A percentile compares a stretch with the other conserved stretches of the same genome.
These are phyloP conservation scores for Lucifuga dentata DNA, from an alignment of 2,113 vertebrate genomes.

Conservation along the genomic window DNA sequence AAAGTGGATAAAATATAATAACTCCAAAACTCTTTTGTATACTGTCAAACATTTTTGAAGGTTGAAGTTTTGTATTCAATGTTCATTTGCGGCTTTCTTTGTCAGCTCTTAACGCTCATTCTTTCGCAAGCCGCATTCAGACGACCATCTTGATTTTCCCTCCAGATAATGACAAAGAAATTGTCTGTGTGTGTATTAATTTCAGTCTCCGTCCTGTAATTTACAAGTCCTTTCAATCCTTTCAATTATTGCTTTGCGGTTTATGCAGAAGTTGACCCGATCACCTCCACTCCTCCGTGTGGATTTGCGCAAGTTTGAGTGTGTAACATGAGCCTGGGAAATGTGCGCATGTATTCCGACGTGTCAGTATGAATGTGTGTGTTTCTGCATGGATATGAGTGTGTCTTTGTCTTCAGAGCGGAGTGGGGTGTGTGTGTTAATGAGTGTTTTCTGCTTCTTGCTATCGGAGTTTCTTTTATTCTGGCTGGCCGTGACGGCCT, in stretches of 20 bases:
- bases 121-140: no score
- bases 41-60: no score
- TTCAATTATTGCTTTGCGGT: conserved; percentile 55
- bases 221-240: conserved; percentile 54
- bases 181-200: conserved; percentile 31
- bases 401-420: conserved; percentile 68
- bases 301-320: no score
- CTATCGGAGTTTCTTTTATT: conserved; percentile 72
- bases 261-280: conserved; percentile 41
- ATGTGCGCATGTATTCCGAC: conserved; percentile 29
- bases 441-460: conserved; percentile 75
- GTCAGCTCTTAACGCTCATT: no score
- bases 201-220: conserved; percentile 53
- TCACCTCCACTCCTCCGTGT: conserved; percentile 53
- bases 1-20: not conserved
- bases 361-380: conserved; percentile 4
- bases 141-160: no score
- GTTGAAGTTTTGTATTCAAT: no score
- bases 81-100: no score
- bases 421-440: conserved; percentile 61
- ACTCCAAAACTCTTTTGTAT: not conserved
- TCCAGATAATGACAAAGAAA: no score
- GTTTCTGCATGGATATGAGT: conserved; percentile 14
- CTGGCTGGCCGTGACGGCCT: conserved; percentile 74
- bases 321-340: conserved; percentile 22